Percentiles rank a stretch among this genome's conserved stretches.
phyloP scores from a whole-genome alignment of 2,888 invertebrate genomes.

The Stenolophus ochropezus region DNA sequence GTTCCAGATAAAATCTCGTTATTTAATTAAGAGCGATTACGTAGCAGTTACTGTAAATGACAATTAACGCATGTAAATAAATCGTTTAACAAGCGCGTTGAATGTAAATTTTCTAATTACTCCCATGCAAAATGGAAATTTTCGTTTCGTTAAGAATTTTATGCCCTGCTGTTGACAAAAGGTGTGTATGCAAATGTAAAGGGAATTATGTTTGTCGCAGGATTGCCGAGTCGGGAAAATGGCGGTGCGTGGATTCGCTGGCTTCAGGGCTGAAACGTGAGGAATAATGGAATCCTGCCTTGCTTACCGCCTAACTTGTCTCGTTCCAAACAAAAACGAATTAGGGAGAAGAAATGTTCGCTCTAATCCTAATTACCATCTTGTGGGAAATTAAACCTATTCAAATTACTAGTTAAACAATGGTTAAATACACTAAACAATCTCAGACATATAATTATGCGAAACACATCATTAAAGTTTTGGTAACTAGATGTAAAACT shows the following conservation, averaged over 20 bases:
- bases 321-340: background rate
- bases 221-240: background rate
- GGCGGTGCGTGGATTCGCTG: background rate
- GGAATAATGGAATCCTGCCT: background rate
- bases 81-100: conserved; percentile 54
- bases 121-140: conserved; percentile 45
- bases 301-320: background rate
- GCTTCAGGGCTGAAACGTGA: background rate
- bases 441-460: no score
- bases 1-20: conserved; percentile 53
- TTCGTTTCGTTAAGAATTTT: conserved; percentile 45
- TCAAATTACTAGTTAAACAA: no score
- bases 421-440: no score
- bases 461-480: no score
- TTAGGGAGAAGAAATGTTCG: background rate
- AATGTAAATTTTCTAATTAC: conserved; percentile 57
- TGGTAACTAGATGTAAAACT: no score
- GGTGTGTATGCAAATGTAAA: conserved; percentile 34
- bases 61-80: conserved; percentile 59
- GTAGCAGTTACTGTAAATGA: conserved; percentile 55
- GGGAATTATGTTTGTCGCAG: background rate
- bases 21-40: conserved; percentile 58
- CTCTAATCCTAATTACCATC: background rate
- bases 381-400: no score
- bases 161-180: conserved; percentile 9